phyloP scores from a whole-genome alignment of 2,888 invertebrate species.

The Thelaira solivaga region DNA sequence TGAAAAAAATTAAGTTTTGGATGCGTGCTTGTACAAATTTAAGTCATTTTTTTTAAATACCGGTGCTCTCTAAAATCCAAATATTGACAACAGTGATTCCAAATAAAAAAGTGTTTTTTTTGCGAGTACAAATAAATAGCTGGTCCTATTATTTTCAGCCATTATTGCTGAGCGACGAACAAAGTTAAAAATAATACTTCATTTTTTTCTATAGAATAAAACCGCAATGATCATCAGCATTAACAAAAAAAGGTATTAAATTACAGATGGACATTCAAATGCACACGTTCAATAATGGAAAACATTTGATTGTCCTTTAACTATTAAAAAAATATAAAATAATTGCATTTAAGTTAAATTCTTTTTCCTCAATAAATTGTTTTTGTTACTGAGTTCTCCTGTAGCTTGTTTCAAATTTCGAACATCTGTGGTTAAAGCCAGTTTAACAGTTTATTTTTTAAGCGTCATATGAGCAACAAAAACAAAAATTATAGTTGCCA shows the following conservation, averaged over 20 bases:
- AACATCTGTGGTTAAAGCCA: conserved; percentile 57
- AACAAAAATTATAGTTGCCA: conserved; percentile 50
- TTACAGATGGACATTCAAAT: conserved; percentile 45
- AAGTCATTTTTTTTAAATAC: too few relatives aligned
- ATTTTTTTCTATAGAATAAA: conserved; percentile 10
- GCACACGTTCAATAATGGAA: neutral
- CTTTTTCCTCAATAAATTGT: conserved; percentile 29
- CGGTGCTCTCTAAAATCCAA: too few relatives aligned
- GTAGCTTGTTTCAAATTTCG: conserved; percentile 45
- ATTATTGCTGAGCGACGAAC: conserved; percentile 19
- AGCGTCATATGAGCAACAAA: neutral
- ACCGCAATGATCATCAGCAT: conserved; percentile 52
- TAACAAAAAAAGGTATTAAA: conserved; percentile 42
- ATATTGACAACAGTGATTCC: too few relatives aligned
- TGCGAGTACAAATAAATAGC: neutral
- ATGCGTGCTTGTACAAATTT: too few relatives aligned
- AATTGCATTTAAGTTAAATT: conserved; percentile 50
- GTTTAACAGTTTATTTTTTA: conserved; percentile 51
- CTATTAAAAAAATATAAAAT: conserved; percentile 47
- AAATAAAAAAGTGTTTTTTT: neutral
- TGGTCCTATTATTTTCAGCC: conserved; percentile 6
- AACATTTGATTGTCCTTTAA: conserved; percentile 53
- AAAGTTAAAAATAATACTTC: conserved; percentile 10
- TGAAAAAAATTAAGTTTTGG: too few relatives aligned
- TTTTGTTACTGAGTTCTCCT: neutral